Evolutionary conservation across 2,797 vertebrate genomes (phyloP), one percentile per base, ranked within the genome.

Genomic region (Tenualosa ilisha): DNA sequence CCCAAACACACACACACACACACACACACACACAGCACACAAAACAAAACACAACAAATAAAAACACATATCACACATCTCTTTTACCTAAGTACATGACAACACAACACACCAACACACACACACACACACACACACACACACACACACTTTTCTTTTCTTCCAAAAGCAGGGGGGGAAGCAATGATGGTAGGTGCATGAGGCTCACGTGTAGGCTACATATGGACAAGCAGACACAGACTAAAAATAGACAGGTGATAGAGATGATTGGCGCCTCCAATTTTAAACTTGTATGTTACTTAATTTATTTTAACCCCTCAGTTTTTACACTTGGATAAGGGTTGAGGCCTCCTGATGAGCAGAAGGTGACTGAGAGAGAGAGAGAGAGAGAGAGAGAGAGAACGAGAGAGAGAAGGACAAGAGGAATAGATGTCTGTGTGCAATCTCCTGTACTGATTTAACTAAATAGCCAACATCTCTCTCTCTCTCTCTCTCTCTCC

Each of bases 351-450:
- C n/a, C 17, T 12, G 46, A 24, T 89, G 88, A 90, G 85, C 54
- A 92, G 87, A 91, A 92, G 87, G 88, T 91, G 88, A 56, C 84
- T 90, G 90, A 87, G 88, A 75, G 92, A 91, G 89, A 87, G 84
- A 91, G 89, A 86, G 63, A 90, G 87, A 89, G 90, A 63, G 4
- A 26, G 2, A 24, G 7, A n/a, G n/a, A n/a, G n/a, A n/a, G n/a
- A n/a, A n/a, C n/a, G n/a, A n/a, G n/a, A n/a, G n/a, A n/a, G n/a
- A n/a, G n/a, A n/a, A n/a, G n/a, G n/a, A 72, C 15, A 12, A 72
- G 26, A 72, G 61, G 22, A 31, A 72, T 6, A 65, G n/a, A 12
- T 49, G 26, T 68, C 2, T 43, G 37, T 20, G 15, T 75, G 37
- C 12, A 17, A 75, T 31, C 37, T 75, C 31, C 17, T 75, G 68